Base-by-base conservation (phyloP, 2,113 vertebrate genomes). In the Seriola quinqueradiata region DNA sequence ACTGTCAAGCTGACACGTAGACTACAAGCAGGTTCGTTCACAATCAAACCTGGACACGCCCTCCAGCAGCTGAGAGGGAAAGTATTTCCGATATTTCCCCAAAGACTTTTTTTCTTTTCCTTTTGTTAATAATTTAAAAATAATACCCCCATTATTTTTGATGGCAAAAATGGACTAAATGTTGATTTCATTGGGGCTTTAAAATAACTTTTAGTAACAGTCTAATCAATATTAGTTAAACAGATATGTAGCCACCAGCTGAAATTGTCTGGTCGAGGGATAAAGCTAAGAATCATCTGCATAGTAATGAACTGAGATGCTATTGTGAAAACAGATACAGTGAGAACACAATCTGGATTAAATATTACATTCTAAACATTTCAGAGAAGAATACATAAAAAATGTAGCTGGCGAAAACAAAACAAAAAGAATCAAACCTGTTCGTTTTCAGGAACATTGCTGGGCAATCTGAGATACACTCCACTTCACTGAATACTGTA, bases 271-370 rank as follows among this genome's bases (percentile, higher is more conserved):
- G 34, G 34, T 63, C 58, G n/a, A 50, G 32, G 44, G 28, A 48
- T 61, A 38, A 16, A 50, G 44, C 55, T 23, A n/a, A 61, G 50
- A 48, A 23, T 61, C 44, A 57, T 64, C 69, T 50, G 36, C 60
- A 71, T 74, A 38, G 44, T 46, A 28, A 55, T 58, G 11, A 60
- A 40, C 13, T 63, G 12, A 34, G 8, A 71, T 9, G 4, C 21
- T 17, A 28, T 28, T 73, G 25, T 36, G 6, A 21, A 46, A 44
- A 75, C 19, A 32, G 3, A 70, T 50, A 69, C 6, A 21, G 10
- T 38, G 28, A 69, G 4, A 67, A 40, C 32, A 7, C 40, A 21
- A 55, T 36, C 36, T 55, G 34, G 14, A 46, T 69, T 10, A 23
- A 38, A 48, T 10, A 59, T 63, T 60, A 67, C 0, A 63, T 55